Conservation (phyloP, 2,888 invertebrate genomes). For the Idaea aversata region DNA sequence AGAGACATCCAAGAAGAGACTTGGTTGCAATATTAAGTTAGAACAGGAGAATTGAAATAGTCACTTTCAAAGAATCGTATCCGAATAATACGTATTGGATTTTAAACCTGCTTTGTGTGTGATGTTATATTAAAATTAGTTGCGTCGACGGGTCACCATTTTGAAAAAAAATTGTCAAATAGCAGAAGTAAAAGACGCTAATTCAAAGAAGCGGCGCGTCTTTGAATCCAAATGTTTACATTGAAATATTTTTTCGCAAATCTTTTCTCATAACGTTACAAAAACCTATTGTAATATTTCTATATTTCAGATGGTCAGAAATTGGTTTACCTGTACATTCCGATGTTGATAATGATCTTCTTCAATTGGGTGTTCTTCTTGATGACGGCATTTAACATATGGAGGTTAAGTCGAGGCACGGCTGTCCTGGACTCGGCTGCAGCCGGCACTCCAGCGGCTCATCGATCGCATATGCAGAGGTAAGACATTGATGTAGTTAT, state of each 20-base stretch:
- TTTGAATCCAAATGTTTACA: not conserved
- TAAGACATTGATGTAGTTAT: conserved; percentile 15
- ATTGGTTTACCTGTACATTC: conserved; percentile 58
- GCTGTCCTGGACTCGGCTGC: conserved; percentile 53
- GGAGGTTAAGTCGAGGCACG: conserved; percentile 59
- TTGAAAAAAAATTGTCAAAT: too few relatives aligned
- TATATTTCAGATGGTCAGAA: conserved; percentile 49
- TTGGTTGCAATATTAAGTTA: too few relatives aligned
- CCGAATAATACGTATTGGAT: not conserved
- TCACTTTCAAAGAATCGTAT: too few relatives aligned
- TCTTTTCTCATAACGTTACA: too few relatives aligned
- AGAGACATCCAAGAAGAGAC: too few relatives aligned
- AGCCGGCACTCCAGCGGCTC: conserved; percentile 58
- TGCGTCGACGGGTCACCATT: not conserved
- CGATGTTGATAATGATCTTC: conserved; percentile 61
- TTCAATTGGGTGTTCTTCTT: conserved; percentile 65
- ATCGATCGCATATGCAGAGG: conserved; percentile 56
- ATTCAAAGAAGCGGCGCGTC: not conserved
- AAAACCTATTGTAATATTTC: conserved; percentile 6
- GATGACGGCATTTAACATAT: conserved; percentile 69
- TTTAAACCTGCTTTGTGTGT: not conserved
- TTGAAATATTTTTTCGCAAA: too few relatives aligned
- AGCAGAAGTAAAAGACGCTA: not conserved
- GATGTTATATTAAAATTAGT: not conserved
- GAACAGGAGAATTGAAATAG: too few relatives aligned